A percentile compares a stretch with the other conserved stretches of the same genome.
Evolutionary conservation across 2,888 invertebrate genomes (phyloP).

Genomic region (Pollenia angustigena): DNA sequence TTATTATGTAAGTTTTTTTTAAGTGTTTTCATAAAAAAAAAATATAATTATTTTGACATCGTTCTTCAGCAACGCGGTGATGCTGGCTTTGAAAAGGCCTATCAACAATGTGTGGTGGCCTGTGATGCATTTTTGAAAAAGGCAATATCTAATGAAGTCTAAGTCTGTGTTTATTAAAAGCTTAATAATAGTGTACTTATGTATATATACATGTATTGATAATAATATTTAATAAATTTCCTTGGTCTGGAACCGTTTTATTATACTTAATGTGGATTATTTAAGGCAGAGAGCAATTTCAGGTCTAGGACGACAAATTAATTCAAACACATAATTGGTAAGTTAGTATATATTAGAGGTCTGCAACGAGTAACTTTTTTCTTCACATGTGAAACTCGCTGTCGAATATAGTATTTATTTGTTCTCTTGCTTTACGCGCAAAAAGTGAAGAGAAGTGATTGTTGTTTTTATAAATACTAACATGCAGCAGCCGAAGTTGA

Average conservation of each 20-base stretch:
- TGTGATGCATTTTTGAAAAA: conserved; percentile 87
- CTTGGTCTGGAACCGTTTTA: not conserved
- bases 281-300: too few relatives aligned
- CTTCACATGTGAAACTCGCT: too few relatives aligned
- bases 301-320: too few relatives aligned
- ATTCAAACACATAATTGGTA: too few relatives aligned
- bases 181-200: not conserved
- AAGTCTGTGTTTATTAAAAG: conserved; percentile 34
- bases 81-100: conserved; percentile 90
- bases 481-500: too few relatives aligned
- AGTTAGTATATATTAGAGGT: too few relatives aligned
- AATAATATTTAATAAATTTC: not conserved
- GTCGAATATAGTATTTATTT: too few relatives aligned
- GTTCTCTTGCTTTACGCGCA: too few relatives aligned
- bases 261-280: too few relatives aligned
- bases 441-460: too few relatives aligned
- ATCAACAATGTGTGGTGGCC: conserved; percentile 89
- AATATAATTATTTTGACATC: conserved; percentile 16
- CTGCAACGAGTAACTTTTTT: too few relatives aligned
- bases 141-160: conserved; percentile 76
- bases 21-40: not conserved
- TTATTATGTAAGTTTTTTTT: conserved; percentile 90
- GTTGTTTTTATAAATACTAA: too few relatives aligned
- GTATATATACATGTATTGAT: not conserved
- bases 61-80: conserved; percentile 86